Percentiles rank a stretch among this genome's conserved stretches.
These are phyloP conservation scores for Strigamia transsilvanica DNA, from an alignment of 2,888 invertebrate species.

Conservation along the genomic window DNA sequence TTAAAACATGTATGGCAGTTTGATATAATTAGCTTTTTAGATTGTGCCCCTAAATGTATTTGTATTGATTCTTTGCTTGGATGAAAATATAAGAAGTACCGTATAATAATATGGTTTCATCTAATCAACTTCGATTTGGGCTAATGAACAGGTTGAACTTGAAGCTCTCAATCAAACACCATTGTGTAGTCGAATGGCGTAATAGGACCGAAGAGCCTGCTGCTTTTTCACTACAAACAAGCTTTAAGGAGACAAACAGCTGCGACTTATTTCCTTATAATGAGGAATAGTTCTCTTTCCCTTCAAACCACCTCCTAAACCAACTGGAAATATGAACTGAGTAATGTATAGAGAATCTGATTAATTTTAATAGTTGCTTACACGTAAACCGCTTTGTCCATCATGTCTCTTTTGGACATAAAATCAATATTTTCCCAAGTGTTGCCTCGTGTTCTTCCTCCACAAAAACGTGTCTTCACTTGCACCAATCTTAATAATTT, in stretches of 20 bases:
- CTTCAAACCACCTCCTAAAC: too few relatives aligned
- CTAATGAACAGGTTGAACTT: conserved; percentile 9
- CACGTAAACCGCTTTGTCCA: background rate
- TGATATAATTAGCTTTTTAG: too few relatives aligned
- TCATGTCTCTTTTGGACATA: conserved; percentile 10
- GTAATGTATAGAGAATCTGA: too few relatives aligned
- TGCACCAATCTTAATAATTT: too few relatives aligned
- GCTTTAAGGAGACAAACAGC: background rate
- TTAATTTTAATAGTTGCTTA: background rate
- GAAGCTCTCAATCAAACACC: conserved; percentile 14
- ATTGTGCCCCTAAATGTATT: background rate
- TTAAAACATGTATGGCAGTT: too few relatives aligned
- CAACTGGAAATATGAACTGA: too few relatives aligned
- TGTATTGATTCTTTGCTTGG: conserved; percentile 6
- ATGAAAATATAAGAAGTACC: background rate
- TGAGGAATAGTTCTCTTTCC: too few relatives aligned
- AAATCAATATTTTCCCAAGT: background rate
- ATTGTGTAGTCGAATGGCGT: background rate
- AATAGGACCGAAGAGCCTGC: background rate
- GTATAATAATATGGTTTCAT: background rate
- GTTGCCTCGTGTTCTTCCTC: background rate
- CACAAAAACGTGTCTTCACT: too few relatives aligned
- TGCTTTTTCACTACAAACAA: conserved; percentile 17
- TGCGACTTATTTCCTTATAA: background rate
- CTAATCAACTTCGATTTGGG: conserved; percentile 34